Evolutionary conservation across 2,797 vertebrate species (phyloP).

Genomic region (Pseudopleuronectes americanus): DNA sequence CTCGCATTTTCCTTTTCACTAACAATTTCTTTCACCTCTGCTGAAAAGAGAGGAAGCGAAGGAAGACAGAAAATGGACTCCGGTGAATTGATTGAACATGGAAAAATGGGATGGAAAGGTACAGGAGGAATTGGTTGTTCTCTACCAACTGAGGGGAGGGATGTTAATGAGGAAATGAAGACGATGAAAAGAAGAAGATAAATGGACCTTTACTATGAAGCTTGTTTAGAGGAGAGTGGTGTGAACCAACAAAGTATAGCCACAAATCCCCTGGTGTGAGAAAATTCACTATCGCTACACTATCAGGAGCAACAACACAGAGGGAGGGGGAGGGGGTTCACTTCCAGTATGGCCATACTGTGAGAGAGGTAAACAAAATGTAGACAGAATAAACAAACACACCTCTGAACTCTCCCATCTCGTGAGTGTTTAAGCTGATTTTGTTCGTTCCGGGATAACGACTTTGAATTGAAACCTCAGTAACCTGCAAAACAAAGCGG

Average conservation of each 20-base stretch:
- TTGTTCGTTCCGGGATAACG: not conserved
- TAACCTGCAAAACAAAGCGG: not conserved
- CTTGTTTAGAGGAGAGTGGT: slow-evolving; percentile 43
- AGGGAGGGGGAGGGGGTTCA: slow-evolving; percentile 4
- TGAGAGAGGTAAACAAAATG: slow-evolving; percentile 8
- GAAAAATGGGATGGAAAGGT: slow-evolving; percentile 27
- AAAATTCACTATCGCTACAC: slow-evolving; percentile 1
- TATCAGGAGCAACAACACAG: slow-evolving; percentile 8
- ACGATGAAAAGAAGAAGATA: slow-evolving; percentile 26
- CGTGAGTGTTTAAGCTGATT: not conserved
- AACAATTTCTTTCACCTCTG: slow-evolving; percentile 45
- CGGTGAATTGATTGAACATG: slow-evolving; percentile 43
- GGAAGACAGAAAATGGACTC: slow-evolving; percentile 19
- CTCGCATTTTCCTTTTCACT: slow-evolving; percentile 4
- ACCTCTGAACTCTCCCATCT: not conserved
- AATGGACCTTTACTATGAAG: slow-evolving; percentile 18
- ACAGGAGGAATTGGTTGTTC: slow-evolving; percentile 14
- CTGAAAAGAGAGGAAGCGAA: slow-evolving; percentile 20
- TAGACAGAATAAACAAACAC: slow-evolving; percentile 19
- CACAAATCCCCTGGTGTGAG: slow-evolving; percentile 22
- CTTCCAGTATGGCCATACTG: not conserved
- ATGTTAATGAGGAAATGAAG: slow-evolving; percentile 22
- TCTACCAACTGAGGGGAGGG: slow-evolving; percentile 11
- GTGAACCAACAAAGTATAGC: slow-evolving; percentile 21
- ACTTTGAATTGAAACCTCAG: not conserved